Conservation (phyloP, 2,888 invertebrate species). For the Calameuta pallipes region DNA sequence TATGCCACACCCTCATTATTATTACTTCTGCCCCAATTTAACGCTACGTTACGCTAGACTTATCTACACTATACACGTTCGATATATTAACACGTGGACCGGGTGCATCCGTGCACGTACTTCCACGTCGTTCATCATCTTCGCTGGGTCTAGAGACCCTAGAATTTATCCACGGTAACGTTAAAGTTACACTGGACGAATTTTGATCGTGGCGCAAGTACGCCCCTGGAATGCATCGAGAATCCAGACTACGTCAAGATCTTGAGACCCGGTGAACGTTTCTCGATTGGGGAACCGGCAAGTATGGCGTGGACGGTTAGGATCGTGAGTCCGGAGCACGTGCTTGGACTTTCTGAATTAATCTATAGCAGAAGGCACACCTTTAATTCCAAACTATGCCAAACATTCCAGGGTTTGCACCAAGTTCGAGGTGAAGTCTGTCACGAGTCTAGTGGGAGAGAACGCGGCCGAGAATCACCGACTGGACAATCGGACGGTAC, state of each 20-base stretch:
- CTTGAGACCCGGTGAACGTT: neutral
- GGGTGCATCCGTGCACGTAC: neutral
- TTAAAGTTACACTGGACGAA: neutral
- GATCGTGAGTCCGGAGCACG: neutral
- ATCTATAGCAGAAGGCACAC: neutral
- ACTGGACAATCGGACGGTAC: neutral
- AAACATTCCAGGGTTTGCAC: neutral
- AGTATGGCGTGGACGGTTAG: neutral
- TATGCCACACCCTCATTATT: neutral
- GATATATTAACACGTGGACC: neutral
- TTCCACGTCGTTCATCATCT: neutral
- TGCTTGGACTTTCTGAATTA: neutral
- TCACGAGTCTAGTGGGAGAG: neutral
- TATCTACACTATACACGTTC: neutral
- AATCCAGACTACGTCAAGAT: neutral
- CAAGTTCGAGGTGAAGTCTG: neutral
- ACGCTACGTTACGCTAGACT: neutral
- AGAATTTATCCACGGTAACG: neutral
- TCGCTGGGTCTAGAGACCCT: neutral
- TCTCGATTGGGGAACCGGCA: neutral
- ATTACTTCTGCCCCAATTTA: neutral
- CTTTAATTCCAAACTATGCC: neutral
- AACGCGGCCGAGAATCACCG: neutral
- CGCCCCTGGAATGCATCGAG: neutral
- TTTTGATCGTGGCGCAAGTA: neutral